A percentile compares a stretch with the other conserved stretches of the same genome.
These are phyloP conservation scores for Steinernema carpocapsae DNA, from an alignment of 2,888 invertebrate genomes.

Conservation along the genomic window DNA sequence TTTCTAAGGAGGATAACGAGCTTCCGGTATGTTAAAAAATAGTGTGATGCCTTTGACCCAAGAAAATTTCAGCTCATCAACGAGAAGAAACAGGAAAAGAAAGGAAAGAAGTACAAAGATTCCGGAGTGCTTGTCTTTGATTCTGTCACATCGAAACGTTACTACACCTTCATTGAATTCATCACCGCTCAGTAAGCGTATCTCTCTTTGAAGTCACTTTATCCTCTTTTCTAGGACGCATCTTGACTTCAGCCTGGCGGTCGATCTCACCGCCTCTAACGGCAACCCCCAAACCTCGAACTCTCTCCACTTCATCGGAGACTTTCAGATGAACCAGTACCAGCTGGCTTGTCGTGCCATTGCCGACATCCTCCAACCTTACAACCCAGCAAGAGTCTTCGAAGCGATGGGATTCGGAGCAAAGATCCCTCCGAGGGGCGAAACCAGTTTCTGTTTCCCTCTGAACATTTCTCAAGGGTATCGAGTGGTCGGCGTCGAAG, in stretches of 20 bases:
- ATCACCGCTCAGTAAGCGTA: constrained; percentile 72
- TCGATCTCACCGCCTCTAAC: constrained; percentile 73
- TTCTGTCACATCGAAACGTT: constrained; percentile 63
- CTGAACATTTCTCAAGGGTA: constrained; percentile 48
- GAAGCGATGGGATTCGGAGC: constrained; percentile 74
- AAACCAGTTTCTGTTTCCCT: constrained; percentile 73
- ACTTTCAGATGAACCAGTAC: constrained; percentile 72
- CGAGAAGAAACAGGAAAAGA: constrained; percentile 72
- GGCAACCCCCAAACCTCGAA: constrained; percentile 69
- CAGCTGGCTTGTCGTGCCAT: constrained; percentile 69
- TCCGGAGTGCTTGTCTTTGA: constrained; percentile 71
- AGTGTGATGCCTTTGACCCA: too few species aligned
- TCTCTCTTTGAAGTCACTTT: not conserved
- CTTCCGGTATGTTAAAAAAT: constrained; percentile 33
- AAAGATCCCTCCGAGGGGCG: constrained; percentile 72
- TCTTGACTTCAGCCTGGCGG: constrained; percentile 72
- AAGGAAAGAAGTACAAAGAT: constrained; percentile 71
- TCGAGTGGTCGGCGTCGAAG: constrained; percentile 69
- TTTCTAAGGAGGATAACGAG: not conserved
- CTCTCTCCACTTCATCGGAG: constrained; percentile 71
- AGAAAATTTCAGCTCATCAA: constrained; percentile 69
- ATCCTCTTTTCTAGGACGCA: constrained; percentile 70
- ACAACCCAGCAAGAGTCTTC: constrained; percentile 71
- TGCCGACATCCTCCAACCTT: constrained; percentile 61
- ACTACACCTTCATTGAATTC: constrained; percentile 74